Conservation (phyloP, 2,797 vertebrate species). For the Thamnophis elegans region DNA sequence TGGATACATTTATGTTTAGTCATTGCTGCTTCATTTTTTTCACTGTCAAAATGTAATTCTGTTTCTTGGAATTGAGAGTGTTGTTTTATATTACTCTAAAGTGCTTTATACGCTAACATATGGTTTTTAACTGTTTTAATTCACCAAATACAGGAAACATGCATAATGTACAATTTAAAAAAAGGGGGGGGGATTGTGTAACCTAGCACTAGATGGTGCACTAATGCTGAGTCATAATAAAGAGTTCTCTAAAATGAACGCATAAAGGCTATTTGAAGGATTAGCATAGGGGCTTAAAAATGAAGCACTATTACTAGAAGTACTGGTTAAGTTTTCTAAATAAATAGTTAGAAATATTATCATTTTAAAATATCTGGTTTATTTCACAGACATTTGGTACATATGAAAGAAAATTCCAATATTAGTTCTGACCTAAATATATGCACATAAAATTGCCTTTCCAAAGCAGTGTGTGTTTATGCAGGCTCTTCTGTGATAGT, state of each 20-base stretch:
- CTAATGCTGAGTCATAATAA: conserved; percentile 20
- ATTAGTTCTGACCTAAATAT: not conserved
- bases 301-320: not conserved
- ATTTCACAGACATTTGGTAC: not conserved
- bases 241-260: not conserved
- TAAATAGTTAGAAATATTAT: not conserved
- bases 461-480: not conserved
- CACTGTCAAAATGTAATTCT: not conserved
- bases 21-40: not conserved
- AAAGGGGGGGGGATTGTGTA: not conserved
- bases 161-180: not conserved
- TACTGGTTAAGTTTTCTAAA: not conserved
- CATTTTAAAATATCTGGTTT: not conserved
- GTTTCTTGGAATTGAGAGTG: not conserved
- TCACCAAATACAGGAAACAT: not conserved
- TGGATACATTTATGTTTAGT: not conserved
- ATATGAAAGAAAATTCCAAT: not conserved
- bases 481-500: not conserved
- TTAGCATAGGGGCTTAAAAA: not conserved
- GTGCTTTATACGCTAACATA: not conserved
- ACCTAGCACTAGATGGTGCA: conserved; percentile 63
- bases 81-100: not conserved
- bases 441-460: not conserved
- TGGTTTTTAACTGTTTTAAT: not conserved
- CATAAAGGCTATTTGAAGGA: not conserved